A percentile compares a stretch with the other conserved stretches of the same genome.
Conservation (phyloP, 2,888 invertebrate genomes). For the Dryocosmus kuriphilus region DNA sequence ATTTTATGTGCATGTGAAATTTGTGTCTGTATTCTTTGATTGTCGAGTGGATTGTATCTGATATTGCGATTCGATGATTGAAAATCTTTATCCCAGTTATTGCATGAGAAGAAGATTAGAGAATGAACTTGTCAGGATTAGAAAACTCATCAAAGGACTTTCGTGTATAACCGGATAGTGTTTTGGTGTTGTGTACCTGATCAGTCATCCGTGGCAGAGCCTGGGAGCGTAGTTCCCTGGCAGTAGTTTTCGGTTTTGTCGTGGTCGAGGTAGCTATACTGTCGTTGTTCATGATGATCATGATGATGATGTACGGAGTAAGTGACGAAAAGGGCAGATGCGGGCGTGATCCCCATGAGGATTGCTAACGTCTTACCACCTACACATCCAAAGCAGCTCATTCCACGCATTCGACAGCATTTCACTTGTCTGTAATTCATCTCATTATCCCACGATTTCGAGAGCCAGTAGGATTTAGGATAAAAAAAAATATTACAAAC, state of each 20-base stretch:
- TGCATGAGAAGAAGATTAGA: background rate
- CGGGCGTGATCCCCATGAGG: slow-evolving; percentile 70
- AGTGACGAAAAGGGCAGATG: slow-evolving; percentile 60
- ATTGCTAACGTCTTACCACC: slow-evolving; percentile 79
- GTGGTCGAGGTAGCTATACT: slow-evolving; percentile 59
- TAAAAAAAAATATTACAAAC: background rate
- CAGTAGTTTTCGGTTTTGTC: slow-evolving; percentile 67
- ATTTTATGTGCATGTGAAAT: background rate
- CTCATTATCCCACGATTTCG: slow-evolving; percentile 42
- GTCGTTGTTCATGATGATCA: slow-evolving; percentile 57
- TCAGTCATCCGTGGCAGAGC: slow-evolving; percentile 68
- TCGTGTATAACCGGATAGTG: slow-evolving; percentile 1
- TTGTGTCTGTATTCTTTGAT: background rate
- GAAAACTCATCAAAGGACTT: background rate
- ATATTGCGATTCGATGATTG: slow-evolving; percentile 7
- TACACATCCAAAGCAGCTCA: slow-evolving; percentile 78
- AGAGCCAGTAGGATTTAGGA: slow-evolving; percentile 11
- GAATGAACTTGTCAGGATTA: background rate
- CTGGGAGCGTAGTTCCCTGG: slow-evolving; percentile 66
- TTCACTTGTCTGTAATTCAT: slow-evolving; percentile 56
- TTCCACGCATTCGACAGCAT: slow-evolving; percentile 75
- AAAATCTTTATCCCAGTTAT: slow-evolving; percentile 23
- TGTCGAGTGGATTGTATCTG: slow-evolving; percentile 9
- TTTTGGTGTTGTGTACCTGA: slow-evolving; percentile 68
- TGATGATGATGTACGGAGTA: slow-evolving; percentile 51